Percentiles rank a stretch among this genome's conserved stretches.
Conservation (phyloP, 2,797 vertebrate species). For the Hypotaenidia okinawae region DNA sequence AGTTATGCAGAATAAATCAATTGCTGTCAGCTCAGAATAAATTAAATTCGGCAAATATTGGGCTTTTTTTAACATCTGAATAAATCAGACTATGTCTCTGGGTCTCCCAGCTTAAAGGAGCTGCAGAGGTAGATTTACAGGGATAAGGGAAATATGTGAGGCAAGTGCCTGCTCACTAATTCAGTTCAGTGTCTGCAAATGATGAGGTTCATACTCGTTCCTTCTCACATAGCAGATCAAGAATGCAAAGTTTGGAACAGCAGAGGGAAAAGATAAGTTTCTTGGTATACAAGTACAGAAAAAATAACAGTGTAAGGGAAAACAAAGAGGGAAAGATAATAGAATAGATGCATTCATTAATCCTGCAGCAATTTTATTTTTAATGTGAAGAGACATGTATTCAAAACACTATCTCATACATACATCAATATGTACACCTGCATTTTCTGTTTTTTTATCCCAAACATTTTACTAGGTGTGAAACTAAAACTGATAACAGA, state of each 20-base stretch:
- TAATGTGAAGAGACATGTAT: background rate
- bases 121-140: background rate
- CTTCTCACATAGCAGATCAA: background rate
- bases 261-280: background rate
- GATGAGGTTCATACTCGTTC: background rate
- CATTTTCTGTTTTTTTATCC: background rate
- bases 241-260: background rate
- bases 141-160: background rate
- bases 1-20: background rate
- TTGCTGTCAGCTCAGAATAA: constrained; percentile 1
- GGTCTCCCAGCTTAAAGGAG: background rate
- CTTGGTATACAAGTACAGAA: background rate
- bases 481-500: background rate
- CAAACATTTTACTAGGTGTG: background rate
- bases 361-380: background rate
- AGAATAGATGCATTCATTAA: background rate
- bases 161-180: background rate
- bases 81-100: background rate
- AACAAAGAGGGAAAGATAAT: background rate
- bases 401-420: background rate
- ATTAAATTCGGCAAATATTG: constrained; percentile 14
- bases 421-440: fast-evolving
- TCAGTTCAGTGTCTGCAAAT: background rate
- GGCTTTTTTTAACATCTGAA: background rate
- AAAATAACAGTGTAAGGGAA: background rate